Percentiles rank a stretch among this genome's conserved stretches.
These are phyloP conservation scores for Axea sp. DNA, from an alignment of 2,888 invertebrate genomes.

Conservation along the genomic window DNA sequence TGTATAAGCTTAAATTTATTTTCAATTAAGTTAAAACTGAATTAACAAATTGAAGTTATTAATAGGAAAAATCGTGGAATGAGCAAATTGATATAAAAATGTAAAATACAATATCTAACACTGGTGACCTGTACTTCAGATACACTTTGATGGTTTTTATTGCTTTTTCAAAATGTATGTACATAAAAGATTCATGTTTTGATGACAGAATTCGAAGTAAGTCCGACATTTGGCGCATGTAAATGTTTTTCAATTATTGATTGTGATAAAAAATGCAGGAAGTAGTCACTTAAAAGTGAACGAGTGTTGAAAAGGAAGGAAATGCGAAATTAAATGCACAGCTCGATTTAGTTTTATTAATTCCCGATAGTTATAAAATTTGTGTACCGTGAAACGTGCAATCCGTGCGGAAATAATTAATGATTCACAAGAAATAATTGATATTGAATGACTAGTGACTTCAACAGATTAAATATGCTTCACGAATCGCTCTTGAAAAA, in stretches of 20 bases:
- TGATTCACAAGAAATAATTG: slow-evolving; percentile 40
- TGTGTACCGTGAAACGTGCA: slow-evolving; percentile 29
- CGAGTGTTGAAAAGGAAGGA: slow-evolving; percentile 21
- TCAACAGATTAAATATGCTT: slow-evolving; percentile 17
- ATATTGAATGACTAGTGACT: slow-evolving; percentile 27
- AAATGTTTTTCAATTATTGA: slow-evolving; percentile 14
- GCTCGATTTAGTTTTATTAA: slow-evolving; percentile 22
- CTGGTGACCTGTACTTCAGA: too few relatives aligned
- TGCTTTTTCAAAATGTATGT: too few relatives aligned
- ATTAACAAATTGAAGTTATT: too few relatives aligned
- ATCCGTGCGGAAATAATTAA: slow-evolving; percentile 40
- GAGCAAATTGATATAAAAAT: too few relatives aligned
- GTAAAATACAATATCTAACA: too few relatives aligned
- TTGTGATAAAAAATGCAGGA: slow-evolving; percentile 5
- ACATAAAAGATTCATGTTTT: too few relatives aligned
- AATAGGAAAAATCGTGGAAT: too few relatives aligned
- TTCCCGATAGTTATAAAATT: slow-evolving; percentile 33
- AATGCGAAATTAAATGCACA: slow-evolving; percentile 20
- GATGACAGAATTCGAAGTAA: background rate
- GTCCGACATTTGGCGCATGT: background rate
- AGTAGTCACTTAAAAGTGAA: slow-evolving; percentile 23
- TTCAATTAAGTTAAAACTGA: too few relatives aligned
- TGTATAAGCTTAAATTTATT: too few relatives aligned
- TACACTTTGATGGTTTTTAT: too few relatives aligned
- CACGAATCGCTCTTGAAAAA: background rate